These are phyloP conservation scores for Coenonympha glycerion DNA, from an alignment of 2,888 invertebrate species.

Conservation along the genomic window DNA sequence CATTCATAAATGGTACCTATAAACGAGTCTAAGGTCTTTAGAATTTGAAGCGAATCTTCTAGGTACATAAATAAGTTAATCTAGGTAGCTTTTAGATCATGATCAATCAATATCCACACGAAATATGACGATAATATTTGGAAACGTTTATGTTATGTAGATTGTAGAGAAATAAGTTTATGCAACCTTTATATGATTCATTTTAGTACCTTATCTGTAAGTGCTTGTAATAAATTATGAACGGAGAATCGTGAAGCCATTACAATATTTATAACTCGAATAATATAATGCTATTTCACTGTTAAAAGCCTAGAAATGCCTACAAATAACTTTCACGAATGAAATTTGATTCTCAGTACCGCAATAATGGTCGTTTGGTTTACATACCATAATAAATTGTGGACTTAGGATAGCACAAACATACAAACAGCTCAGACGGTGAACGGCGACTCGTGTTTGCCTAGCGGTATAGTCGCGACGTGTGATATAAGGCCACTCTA, in stretches of 20 bases:
- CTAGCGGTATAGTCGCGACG: constrained; percentile 46
- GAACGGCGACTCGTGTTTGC: constrained; percentile 51
- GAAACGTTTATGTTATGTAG: too few relatives aligned
- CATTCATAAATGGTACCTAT: too few relatives aligned
- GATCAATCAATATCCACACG: too few relatives aligned
- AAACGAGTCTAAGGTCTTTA: too few relatives aligned
- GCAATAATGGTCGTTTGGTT: constrained; percentile 17
- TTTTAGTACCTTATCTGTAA: too few relatives aligned
- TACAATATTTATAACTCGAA: not conserved
- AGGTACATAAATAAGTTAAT: too few relatives aligned
- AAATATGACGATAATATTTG: too few relatives aligned
- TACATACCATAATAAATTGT: constrained; percentile 14
- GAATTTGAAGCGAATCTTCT: too few relatives aligned
- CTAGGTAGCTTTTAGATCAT: too few relatives aligned
- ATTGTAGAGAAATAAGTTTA: too few relatives aligned
- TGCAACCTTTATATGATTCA: too few relatives aligned
- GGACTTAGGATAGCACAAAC: constrained; percentile 12
- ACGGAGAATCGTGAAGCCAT: not conserved
- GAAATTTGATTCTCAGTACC: constrained; percentile 12
- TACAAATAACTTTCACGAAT: not conserved
- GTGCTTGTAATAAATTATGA: not conserved
- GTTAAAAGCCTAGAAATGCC: not conserved
- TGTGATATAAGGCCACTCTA: constrained; percentile 2
- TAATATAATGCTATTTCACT: not conserved
- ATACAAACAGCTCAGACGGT: constrained; percentile 29